A percentile compares a stretch with the other conserved stretches of the same genome.
Evolutionary conservation across 2,888 invertebrate species (phyloP).

Genomic region (Tetragonula carbonaria): DNA sequence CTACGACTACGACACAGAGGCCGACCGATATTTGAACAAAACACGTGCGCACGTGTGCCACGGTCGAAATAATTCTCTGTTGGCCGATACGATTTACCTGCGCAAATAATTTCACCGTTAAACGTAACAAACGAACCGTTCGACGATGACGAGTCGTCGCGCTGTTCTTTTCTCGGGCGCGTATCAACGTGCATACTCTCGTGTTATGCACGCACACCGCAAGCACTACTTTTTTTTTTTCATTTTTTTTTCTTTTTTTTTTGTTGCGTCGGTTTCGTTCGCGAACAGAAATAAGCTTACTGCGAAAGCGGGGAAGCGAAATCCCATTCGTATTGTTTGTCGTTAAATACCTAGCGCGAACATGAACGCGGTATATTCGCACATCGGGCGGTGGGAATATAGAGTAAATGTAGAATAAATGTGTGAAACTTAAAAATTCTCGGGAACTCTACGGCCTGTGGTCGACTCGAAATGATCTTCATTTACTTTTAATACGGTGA

Average conservation of each 20-base stretch:
- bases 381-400: neutral
- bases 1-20: neutral
- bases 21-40: conserved; percentile 10
- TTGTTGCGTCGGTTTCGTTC: neutral
- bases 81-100: conserved; percentile 9
- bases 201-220: no score
- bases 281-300: neutral
- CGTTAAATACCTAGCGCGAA: neutral
- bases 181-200: no score
- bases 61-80: neutral
- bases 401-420: neutral
- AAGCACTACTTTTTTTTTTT: neutral
- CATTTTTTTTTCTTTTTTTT: no score
- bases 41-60: neutral
- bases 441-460: neutral
- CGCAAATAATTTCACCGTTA: conserved; percentile 35
- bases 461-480: conserved; percentile 22
- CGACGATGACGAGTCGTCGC: no score
- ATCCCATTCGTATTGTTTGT: neutral
- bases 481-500: neutral
- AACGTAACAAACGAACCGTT: conserved; percentile 27
- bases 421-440: neutral
- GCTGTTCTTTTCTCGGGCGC: no score
- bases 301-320: neutral
- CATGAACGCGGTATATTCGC: neutral